phyloP scores from a whole-genome alignment of 2,797 vertebrate species.

The Gouania willdenowi region DNA sequence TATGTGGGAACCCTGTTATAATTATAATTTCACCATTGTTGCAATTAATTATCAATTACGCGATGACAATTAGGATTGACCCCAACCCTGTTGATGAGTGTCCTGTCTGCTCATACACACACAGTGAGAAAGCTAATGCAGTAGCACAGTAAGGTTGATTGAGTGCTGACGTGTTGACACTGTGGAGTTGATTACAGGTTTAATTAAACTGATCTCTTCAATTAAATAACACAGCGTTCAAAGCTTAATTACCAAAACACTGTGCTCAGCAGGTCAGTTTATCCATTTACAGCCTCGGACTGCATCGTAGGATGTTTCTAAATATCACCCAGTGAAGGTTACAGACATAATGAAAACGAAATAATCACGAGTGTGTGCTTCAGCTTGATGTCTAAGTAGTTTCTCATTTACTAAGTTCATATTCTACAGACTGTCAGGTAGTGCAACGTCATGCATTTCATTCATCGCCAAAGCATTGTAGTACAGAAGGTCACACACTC shows the following conservation, averaged over 20 bases:
- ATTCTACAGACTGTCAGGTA: constrained; percentile 10
- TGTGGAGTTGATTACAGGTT: constrained; percentile 61
- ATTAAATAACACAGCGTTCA: constrained; percentile 66
- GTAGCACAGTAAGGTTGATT: constrained; percentile 49
- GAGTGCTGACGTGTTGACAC: constrained; percentile 62
- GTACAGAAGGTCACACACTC: background rate
- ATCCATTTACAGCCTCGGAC: constrained; percentile 67
- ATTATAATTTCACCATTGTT: too few relatives aligned
- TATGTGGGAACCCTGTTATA: too few relatives aligned
- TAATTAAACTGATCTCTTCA: constrained; percentile 70
- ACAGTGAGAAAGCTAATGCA: constrained; percentile 21
- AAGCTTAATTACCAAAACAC: constrained; percentile 73
- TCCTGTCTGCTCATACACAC: constrained; percentile 1
- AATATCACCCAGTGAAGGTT: constrained; percentile 66
- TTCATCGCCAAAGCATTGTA: constrained; percentile 25
- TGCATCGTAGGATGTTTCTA: constrained; percentile 66
- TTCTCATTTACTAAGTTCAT: constrained; percentile 30
- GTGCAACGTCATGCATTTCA: constrained; percentile 29
- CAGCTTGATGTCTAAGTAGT: constrained; percentile 35
- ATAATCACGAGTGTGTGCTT: constrained; percentile 30
- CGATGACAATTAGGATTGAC: too few relatives aligned
- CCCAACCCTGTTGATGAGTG: too few relatives aligned
- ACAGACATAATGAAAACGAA: constrained; percentile 57
- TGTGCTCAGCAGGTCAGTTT: constrained; percentile 68
- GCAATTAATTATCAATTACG: too few relatives aligned